Evolutionary conservation across 2,797 vertebrate genomes (phyloP).

Genomic region (Pseudochirops cupreus): DNA sequence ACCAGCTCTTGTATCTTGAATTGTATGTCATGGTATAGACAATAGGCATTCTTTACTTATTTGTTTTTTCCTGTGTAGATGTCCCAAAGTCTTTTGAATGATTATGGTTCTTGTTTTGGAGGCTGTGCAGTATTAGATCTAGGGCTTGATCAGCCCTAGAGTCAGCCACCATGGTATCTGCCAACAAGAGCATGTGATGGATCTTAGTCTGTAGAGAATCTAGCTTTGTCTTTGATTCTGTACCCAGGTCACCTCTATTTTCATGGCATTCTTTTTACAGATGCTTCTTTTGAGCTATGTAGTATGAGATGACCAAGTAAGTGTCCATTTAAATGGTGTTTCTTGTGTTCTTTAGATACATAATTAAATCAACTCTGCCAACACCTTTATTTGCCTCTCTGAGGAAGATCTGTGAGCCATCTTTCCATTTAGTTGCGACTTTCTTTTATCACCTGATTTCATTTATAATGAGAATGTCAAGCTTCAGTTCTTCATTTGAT

Average conservation of each 20-base stretch:
- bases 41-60: not conserved
- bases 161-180: not conserved
- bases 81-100: not conserved
- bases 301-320: not conserved
- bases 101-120: not conserved
- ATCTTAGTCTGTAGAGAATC: not conserved
- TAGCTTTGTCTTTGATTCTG: not conserved
- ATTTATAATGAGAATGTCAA: not conserved
- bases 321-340: not conserved
- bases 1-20: not conserved
- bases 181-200: not conserved
- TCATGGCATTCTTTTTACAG: not conserved
- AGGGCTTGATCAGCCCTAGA: not conserved
- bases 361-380: not conserved
- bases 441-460: not conserved
- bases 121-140: not conserved
- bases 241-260: not conserved
- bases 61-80: not conserved
- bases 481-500: not conserved
- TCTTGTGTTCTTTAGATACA: not conserved
- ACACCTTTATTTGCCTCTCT: not conserved
- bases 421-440: not conserved
- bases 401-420: not conserved
- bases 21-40: not conserved
- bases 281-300: not conserved